Conservation (phyloP, 2,888 invertebrate genomes). For the Amblyjoppa fuscipennis region DNA sequence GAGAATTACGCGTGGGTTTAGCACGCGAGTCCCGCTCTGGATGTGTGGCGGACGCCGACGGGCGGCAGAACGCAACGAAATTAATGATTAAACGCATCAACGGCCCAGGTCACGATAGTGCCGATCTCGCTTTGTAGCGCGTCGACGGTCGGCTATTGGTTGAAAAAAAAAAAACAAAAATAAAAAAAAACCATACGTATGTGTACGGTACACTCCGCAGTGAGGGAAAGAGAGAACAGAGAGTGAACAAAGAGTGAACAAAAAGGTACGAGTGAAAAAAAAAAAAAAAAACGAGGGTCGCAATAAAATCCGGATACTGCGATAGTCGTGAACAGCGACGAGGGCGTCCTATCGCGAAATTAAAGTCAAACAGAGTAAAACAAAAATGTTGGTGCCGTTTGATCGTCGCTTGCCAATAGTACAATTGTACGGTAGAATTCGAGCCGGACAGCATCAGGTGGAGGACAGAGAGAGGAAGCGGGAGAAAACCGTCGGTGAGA, state of each 20-base stretch:
- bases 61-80: slow-evolving; percentile 31
- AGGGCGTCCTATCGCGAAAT: slow-evolving; percentile 43
- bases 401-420: slow-evolving; percentile 15
- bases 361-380: slow-evolving; percentile 55
- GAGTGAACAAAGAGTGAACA: slow-evolving; percentile 7
- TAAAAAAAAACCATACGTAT: slow-evolving; percentile 4
- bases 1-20: slow-evolving; percentile 31
- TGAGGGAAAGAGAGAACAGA: slow-evolving; percentile 10
- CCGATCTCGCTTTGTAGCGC: slow-evolving; percentile 53
- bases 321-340: slow-evolving; percentile 26
- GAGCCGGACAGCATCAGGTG: slow-evolving; percentile 8
- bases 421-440: slow-evolving; percentile 12
- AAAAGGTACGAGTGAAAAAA: slow-evolving; percentile 34
- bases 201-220: background rate
- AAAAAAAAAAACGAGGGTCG: slow-evolving; percentile 36
- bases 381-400: slow-evolving; percentile 37
- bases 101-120: slow-evolving; percentile 24
- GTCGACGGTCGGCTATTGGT: slow-evolving; percentile 35
- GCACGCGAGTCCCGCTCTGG: slow-evolving; percentile 26
- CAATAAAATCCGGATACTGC: slow-evolving; percentile 47
- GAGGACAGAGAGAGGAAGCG: background rate
- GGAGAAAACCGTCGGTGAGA: slow-evolving; percentile 15
- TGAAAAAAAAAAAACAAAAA: slow-evolving; percentile 17
- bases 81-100: slow-evolving; percentile 62
- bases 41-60: slow-evolving; percentile 3